Evolutionary conservation across 2,113 vertebrate species (phyloP).

Genomic region (Vombatus ursinus): DNA sequence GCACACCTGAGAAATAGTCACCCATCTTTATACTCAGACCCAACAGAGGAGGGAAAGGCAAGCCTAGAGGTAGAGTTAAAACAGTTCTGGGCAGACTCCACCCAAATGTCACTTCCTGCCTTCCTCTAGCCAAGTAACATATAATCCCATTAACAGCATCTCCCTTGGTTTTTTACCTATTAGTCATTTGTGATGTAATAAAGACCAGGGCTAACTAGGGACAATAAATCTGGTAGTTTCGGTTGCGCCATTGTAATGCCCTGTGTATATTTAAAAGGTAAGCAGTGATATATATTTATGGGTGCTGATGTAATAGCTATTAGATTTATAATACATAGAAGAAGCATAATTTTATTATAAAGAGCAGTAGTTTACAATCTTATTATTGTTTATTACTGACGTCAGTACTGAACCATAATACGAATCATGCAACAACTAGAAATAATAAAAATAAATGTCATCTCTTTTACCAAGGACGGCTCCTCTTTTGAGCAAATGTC

Average conservation of each 20-base stretch:
- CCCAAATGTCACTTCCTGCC: conserved; percentile 9
- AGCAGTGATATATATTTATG: conserved; percentile 83
- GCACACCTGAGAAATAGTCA: background rate
- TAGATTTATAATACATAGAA: conserved; percentile 84
- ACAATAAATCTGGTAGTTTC: conserved; percentile 82
- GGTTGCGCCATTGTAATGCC: conserved; percentile 75
- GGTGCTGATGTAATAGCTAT: conserved; percentile 85
- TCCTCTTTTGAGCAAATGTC: conserved; percentile 45
- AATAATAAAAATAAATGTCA: conserved; percentile 71
- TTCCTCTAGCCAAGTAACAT: background rate
- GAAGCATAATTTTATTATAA: conserved; percentile 84
- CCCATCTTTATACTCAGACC: background rate
- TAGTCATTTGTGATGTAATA: conserved; percentile 82
- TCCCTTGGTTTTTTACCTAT: conserved; percentile 69
- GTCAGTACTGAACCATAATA: conserved; percentile 78
- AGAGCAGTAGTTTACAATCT: conserved; percentile 84
- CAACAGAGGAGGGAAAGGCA: conserved; percentile 26
- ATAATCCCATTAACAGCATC: conserved; percentile 61
- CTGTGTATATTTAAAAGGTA: conserved; percentile 84
- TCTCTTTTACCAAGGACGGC: conserved; percentile 58
- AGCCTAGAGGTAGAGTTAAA: background rate
- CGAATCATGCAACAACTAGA: conserved; percentile 76
- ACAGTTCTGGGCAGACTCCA: conserved; percentile 26
- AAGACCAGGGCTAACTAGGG: conserved; percentile 77
- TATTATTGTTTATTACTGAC: conserved; percentile 85